These are phyloP conservation scores for Gymnocheta viridis DNA, from an alignment of 2,888 invertebrate genomes.

Conservation along the genomic window DNA sequence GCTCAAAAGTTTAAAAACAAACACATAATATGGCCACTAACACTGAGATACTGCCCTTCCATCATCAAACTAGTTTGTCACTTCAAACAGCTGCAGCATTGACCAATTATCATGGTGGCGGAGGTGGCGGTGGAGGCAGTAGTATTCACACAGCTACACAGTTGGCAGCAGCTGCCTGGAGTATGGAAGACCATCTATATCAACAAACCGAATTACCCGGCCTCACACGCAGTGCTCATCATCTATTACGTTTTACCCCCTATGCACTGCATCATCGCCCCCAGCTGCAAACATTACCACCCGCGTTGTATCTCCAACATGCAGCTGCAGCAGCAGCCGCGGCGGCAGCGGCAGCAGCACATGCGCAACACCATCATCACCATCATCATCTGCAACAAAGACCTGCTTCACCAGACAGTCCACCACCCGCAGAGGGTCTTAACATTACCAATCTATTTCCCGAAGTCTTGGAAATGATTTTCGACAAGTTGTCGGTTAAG, in stretches of 20 bases:
- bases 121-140: slow-evolving; percentile 74
- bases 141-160: slow-evolving; percentile 73
- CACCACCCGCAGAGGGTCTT: slow-evolving; percentile 84
- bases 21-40: slow-evolving; percentile 78
- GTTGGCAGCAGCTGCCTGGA: slow-evolving; percentile 74
- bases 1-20: neutral
- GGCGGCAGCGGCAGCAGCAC: slow-evolving; percentile 78
- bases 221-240: slow-evolving; percentile 80
- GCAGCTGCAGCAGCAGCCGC: slow-evolving; percentile 77
- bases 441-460: slow-evolving; percentile 95
- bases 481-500: slow-evolving; percentile 92
- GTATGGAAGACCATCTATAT: slow-evolving; percentile 79
- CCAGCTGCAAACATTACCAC: slow-evolving; percentile 79
- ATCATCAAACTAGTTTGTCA: slow-evolving; percentile 80
- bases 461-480: slow-evolving; percentile 95
- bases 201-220: slow-evolving; percentile 82
- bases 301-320: slow-evolving; percentile 78
- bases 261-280: slow-evolving; percentile 88
- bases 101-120: slow-evolving; percentile 79
- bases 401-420: slow-evolving; percentile 80
- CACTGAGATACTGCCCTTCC: slow-evolving; percentile 81
- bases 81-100: slow-evolving; percentile 80
- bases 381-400: slow-evolving; percentile 79
- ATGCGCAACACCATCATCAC: slow-evolving; percentile 79
- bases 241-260: slow-evolving; percentile 83